Evolutionary conservation across 2,113 vertebrate genomes (phyloP).

Genomic region (Spea bombifrons): DNA sequence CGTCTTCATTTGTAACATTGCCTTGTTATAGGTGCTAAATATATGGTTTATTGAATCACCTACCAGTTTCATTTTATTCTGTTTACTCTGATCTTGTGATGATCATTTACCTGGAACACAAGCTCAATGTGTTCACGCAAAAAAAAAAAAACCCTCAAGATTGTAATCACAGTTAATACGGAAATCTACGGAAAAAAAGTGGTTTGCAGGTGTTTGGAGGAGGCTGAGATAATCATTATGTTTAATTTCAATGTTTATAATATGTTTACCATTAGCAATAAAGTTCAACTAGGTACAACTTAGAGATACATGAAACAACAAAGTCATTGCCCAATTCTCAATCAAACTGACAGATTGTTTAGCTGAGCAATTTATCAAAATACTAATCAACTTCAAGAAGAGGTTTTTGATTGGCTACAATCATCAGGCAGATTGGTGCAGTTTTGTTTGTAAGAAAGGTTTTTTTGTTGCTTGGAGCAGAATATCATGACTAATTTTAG

Average conservation of each 20-base stretch:
- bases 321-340: slow-evolving; percentile 19
- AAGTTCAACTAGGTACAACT: slow-evolving; percentile 9
- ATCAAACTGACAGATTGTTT: slow-evolving; percentile 10
- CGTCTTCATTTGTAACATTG: too few relatives aligned
- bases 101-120: background rate
- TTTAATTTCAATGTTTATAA: background rate
- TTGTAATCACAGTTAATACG: background rate
- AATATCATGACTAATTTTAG: slow-evolving; percentile 68
- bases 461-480: slow-evolving; percentile 57
- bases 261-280: slow-evolving; percentile 30
- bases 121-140: background rate
- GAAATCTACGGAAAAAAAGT: background rate
- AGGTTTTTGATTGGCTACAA: slow-evolving; percentile 52
- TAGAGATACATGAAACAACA: slow-evolving; percentile 18
- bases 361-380: slow-evolving; percentile 45
- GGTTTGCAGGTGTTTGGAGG: slow-evolving; percentile 14
- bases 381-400: slow-evolving; percentile 48
- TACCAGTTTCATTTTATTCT: background rate
- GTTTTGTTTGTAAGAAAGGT: slow-evolving; percentile 51
- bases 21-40: too few relatives aligned
- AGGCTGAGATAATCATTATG: background rate
- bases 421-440: slow-evolving; percentile 49
- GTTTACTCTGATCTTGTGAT: background rate
- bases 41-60: background rate
- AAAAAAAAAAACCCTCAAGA: background rate